A percentile compares a stretch with the other conserved stretches of the same genome.
Evolutionary conservation across 2,113 vertebrate species (phyloP).

Genomic region (Nothobranchius kuhntae): DNA sequence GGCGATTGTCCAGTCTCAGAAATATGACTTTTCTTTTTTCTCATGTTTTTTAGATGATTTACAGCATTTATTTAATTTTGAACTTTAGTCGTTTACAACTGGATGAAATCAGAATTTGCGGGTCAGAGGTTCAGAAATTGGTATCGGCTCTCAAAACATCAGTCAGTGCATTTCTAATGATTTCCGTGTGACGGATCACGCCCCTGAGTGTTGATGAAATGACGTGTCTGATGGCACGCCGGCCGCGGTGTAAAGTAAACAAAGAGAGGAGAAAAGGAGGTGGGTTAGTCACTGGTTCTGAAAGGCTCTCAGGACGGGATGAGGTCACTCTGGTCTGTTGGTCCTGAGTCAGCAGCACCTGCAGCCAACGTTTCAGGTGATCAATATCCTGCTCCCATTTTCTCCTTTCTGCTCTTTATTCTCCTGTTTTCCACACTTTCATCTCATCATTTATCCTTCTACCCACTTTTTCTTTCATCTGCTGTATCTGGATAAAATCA

Average conservation of each 20-base stretch:
- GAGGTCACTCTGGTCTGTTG: conserved; percentile 38
- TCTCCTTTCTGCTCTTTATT: neutral
- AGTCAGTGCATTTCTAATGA: too few relatives aligned
- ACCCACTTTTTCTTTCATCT: neutral
- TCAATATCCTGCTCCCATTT: conserved; percentile 40
- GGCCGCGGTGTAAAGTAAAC: conserved; percentile 13
- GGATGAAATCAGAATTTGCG: too few relatives aligned
- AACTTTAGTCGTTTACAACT: too few relatives aligned
- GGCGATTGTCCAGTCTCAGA: too few relatives aligned
- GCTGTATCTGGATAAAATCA: neutral
- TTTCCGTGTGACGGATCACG: neutral
- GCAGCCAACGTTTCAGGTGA: conserved; percentile 34
- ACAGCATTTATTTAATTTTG: too few relatives aligned
- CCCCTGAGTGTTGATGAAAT: conserved; percentile 7
- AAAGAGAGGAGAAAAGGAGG: conserved; percentile 7
- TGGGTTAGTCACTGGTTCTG: neutral
- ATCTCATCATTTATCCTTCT: neutral
- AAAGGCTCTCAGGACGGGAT: conserved; percentile 15
- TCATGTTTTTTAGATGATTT: too few relatives aligned
- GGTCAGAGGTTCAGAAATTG: too few relatives aligned
- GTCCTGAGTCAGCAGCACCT: conserved; percentile 42
- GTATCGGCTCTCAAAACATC: too few relatives aligned
- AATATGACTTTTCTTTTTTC: too few relatives aligned
- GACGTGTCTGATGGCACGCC: conserved; percentile 1
- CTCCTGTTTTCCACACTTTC: neutral